Base-by-base conservation (phyloP, 2,113 vertebrate species). In the Hydropotes inermis region DNA sequence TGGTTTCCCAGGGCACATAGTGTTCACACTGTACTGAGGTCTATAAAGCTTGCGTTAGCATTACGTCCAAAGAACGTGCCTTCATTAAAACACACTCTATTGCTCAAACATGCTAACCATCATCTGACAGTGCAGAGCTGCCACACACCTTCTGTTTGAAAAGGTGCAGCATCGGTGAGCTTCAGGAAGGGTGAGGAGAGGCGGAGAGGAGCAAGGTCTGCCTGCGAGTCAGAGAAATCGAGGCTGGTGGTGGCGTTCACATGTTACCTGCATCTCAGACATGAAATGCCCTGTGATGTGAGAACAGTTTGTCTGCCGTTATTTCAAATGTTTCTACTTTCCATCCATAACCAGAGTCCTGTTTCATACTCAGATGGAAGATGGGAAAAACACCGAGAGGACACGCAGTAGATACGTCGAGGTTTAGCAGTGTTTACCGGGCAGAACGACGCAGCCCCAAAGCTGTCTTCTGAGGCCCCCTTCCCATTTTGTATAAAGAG, bases 311-410 rank as follows among this genome's bases (percentile, higher is more conserved):
- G 79, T 96, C 93, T 94, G 79, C 79, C 70, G 39, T 86, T 57
- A 89, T 92, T 96, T 97, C 70, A 96, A 30, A 95, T 96, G 84
- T 95, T 87, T 96, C 79, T 58, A 76, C 61, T 97, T 97, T 86
- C 90, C 50, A 23, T 89, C 15, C 36, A 14, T 97, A 94, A 96
- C 91, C 54, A 85, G 76, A 93, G 45, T 95, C 74, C 50, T 60
- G 55, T 94, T 98, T 96, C 78, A 43, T 82, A 55, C 54, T 97
- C 81, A 36, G 60, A 82, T 89, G 79, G 57, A 90, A 90, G 36
- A 52, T 85, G 30, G 97, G 64, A n/a, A 81, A 97, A 95, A 58
- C 85, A 61, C 58, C 89, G 93, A 54, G 52, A 84, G 87, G 87
- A 43, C 21, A 45, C 64, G 58, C 88, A 85, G 87, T 85, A 89